These are phyloP conservation scores for Sapayoa aenigma DNA, from an alignment of 2,113 vertebrate species.

Conservation along the genomic window DNA sequence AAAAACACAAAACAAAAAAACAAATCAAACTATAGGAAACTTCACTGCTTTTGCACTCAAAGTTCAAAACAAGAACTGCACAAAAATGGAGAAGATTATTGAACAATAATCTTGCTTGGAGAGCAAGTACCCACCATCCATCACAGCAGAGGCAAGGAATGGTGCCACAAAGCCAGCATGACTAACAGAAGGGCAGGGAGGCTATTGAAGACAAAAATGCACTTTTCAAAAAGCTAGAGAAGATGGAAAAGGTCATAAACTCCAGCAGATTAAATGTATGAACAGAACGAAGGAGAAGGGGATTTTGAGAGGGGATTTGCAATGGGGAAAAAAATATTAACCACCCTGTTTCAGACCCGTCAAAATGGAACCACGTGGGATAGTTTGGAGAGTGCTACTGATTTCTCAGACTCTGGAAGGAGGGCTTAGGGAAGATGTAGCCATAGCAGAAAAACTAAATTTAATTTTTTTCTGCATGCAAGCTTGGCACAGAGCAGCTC, in stretches of 20 bases:
- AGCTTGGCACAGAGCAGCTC: background rate
- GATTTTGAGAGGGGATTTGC: background rate
- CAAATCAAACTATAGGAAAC: background rate
- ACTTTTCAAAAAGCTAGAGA: background rate
- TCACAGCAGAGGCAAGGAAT: background rate
- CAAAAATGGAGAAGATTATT: background rate
- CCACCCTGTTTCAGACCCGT: background rate
- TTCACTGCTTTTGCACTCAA: background rate
- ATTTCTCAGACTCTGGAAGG: background rate
- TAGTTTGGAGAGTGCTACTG: background rate
- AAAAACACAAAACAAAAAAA: too few relatives aligned
- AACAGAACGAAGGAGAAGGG: background rate
- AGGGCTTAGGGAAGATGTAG: background rate
- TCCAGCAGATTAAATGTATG: background rate
- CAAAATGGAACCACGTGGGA: background rate
- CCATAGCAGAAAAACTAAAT: background rate
- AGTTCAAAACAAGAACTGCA: background rate
- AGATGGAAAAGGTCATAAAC: background rate
- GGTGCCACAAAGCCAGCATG: background rate
- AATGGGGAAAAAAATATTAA: background rate
- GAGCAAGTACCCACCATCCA: background rate
- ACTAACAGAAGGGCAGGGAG: background rate
- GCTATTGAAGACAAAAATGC: background rate
- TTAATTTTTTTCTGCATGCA: background rate
- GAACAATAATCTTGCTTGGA: background rate